These are phyloP conservation scores for Geotrypetes seraphini DNA, from an alignment of 2,797 vertebrate genomes.

Conservation along the genomic window DNA sequence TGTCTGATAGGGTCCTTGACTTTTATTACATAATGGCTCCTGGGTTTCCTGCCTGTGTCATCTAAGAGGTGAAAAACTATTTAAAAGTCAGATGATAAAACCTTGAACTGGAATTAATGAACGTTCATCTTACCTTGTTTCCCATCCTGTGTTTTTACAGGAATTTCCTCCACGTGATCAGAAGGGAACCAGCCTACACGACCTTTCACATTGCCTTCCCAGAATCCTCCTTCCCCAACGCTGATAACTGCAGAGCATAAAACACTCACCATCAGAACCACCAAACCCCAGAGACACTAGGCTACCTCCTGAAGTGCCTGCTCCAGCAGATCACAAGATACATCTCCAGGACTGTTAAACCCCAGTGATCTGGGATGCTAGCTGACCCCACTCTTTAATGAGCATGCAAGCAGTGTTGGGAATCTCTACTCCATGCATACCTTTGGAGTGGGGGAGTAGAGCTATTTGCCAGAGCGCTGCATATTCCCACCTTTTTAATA, in stretches of 20 bases:
- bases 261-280: too few species aligned
- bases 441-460: too few species aligned
- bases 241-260: slow-evolving; percentile 66
- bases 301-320: background rate
- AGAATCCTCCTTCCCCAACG: slow-evolving; percentile 84
- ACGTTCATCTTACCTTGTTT: slow-evolving; percentile 58
- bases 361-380: background rate
- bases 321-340: accelerated
- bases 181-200: slow-evolving; percentile 87
- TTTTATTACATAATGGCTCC: too few species aligned
- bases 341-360: background rate
- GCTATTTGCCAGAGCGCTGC: too few species aligned
- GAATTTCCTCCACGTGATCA: slow-evolving; percentile 79
- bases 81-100: too few species aligned
- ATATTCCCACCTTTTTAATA: too few species aligned
- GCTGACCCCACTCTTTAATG: background rate
- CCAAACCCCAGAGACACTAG: background rate
- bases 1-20: too few species aligned
- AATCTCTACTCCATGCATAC: too few species aligned
- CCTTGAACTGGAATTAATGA: accelerated
- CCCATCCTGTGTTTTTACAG: slow-evolving; percentile 63
- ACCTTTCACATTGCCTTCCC: slow-evolving; percentile 85
- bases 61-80: too few species aligned
- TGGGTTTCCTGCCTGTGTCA: too few species aligned
- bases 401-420: too few species aligned